These are phyloP conservation scores for Psylliodes chrysocephalus DNA, from an alignment of 2,888 invertebrate genomes.

Conservation along the genomic window DNA sequence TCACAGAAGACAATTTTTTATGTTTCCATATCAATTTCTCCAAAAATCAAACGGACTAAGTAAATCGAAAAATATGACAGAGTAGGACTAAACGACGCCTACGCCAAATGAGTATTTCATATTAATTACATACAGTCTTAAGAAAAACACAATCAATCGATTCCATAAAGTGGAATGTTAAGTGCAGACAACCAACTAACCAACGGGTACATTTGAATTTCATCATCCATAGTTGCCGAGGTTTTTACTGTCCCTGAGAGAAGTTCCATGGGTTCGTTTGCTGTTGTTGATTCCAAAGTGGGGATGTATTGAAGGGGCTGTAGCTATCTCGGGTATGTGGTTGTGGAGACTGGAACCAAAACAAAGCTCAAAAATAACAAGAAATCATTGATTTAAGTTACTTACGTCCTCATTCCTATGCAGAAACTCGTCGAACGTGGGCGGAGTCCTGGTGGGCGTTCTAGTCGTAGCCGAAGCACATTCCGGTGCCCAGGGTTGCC, in stretches of 20 bases:
- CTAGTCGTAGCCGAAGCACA: slow-evolving; percentile 49
- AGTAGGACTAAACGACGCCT: slow-evolving; percentile 47
- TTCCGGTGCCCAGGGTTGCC: slow-evolving; percentile 61
- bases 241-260: slow-evolving; percentile 41
- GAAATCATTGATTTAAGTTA: background rate
- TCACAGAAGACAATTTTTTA: slow-evolving; percentile 33
- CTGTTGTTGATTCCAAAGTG: slow-evolving; percentile 62
- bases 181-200: slow-evolving; percentile 49
- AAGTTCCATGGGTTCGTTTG: slow-evolving; percentile 62
- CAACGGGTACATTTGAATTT: slow-evolving; percentile 27
- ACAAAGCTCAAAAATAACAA: background rate
- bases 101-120: slow-evolving; percentile 55
- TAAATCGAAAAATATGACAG: slow-evolving; percentile 42
- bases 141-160: slow-evolving; percentile 43
- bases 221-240: background rate
- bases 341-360: slow-evolving; percentile 31
- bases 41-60: slow-evolving; percentile 36
- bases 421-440: slow-evolving; percentile 56
- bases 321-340: slow-evolving; percentile 51
- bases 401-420: slow-evolving; percentile 42
- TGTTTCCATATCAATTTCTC: slow-evolving; percentile 18
- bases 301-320: slow-evolving; percentile 62
- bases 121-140: slow-evolving; percentile 54
- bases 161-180: slow-evolving; percentile 45
- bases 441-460: slow-evolving; percentile 61